These are phyloP conservation scores for Notamacropus eugenii DNA, from an alignment of 2,797 vertebrate genomes.

Conservation along the genomic window DNA sequence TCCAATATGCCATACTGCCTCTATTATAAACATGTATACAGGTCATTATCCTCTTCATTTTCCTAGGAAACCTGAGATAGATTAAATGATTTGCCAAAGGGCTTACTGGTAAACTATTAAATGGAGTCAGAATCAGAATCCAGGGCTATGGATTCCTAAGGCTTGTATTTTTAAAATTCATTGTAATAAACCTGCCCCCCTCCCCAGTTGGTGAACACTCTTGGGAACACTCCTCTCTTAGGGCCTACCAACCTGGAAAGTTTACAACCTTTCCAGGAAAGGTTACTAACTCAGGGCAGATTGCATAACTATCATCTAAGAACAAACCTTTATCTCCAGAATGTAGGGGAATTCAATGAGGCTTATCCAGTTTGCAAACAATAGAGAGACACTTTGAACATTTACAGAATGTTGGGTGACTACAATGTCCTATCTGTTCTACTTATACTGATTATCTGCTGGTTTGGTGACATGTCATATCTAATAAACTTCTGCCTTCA, in stretches of 20 bases:
- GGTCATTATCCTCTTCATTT: neutral
- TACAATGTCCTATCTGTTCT: neutral
- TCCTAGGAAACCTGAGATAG: neutral
- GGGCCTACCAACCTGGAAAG: neutral
- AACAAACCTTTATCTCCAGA: neutral
- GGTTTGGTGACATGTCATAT: neutral
- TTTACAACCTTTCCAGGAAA: neutral
- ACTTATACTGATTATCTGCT: neutral
- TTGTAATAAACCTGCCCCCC: neutral
- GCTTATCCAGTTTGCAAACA: neutral
- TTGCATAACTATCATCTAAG: neutral
- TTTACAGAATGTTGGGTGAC: neutral
- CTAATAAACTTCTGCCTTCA: neutral
- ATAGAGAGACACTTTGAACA: neutral
- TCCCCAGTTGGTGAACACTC: neutral
- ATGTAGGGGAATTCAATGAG: neutral
- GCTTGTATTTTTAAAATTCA: neutral
- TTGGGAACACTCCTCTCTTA: neutral
- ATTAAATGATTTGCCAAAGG: neutral
- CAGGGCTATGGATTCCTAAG: neutral
- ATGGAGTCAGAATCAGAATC: neutral
- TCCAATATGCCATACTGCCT: neutral
- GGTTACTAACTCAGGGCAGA: neutral
- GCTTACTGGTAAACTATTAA: neutral
- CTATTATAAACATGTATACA: neutral